Evolutionary conservation across 2,113 vertebrate genomes (phyloP), one percentile per base, ranked within the genome.

Genomic region (Meleagris gallopavo): DNA sequence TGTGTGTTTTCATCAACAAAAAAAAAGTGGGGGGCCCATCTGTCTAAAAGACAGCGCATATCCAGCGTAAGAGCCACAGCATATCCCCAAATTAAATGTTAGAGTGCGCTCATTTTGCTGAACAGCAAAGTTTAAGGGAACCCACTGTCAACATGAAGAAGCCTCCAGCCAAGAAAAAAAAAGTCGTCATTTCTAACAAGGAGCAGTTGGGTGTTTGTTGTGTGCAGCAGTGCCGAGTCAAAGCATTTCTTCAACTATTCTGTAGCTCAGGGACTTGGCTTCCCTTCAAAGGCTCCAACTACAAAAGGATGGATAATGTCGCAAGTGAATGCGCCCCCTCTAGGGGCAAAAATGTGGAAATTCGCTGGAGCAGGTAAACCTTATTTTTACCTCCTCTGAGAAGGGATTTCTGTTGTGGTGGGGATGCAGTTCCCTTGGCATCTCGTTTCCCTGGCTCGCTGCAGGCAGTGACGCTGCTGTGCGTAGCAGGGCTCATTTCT

Each of bases 261-360:
- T 82, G 19, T 93, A 78, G 75, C 87, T 94, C 66, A 86, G 77
- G 94, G 82, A 86, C 41, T 85, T 95, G 94, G 95, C 91, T 92
- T 13, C 46, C 61, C 80, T 87, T 95, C 93, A 93, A 17, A 62
- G 62, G 18, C 58, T 50, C 66, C 66, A 78, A 18, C 66, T 88
- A n/a, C 75, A 71, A 62, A 27, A 66, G 76, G 75, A 83, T 81
- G 80, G 78, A 80, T 29, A 20, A 88, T 71, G 66, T 83, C 57
- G n/a, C 36, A 25, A 86, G 76, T 43, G 90, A 25, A 60, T 89
- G 89, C 93, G 83, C 93, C 84, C 96, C 93, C 95, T 90, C 96
- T 96, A 88, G 91, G 88, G 93, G 88, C 80, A 95, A 22, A 78
- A 93, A 81, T 60, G 86, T 78, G 79, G 50, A 89, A 93, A 79